These are phyloP conservation scores for Lagenorhynchus albirostris DNA, from an alignment of 2,113 vertebrate species.

Conservation along the genomic window DNA sequence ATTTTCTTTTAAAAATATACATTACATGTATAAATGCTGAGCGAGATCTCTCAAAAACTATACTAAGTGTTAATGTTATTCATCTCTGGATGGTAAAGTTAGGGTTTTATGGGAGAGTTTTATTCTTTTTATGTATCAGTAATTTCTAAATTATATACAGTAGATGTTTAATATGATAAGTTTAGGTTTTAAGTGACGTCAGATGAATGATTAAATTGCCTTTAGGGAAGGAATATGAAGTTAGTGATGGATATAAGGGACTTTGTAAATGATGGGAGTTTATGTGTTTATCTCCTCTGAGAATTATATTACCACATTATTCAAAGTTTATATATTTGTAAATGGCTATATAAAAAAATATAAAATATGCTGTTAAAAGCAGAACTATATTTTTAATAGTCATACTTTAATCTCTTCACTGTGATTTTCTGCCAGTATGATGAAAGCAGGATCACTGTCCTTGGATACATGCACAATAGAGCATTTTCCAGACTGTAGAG, in stretches of 20 bases:
- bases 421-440: constrained; percentile 42
- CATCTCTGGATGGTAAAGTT: background rate
- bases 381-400: constrained; percentile 1
- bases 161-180: background rate
- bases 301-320: background rate
- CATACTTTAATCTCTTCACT: constrained; percentile 23
- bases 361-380: background rate
- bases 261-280: background rate
- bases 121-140: background rate
- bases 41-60: background rate
- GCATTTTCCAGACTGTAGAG: background rate
- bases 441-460: constrained; percentile 43
- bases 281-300: constrained; percentile 6
- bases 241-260: background rate
- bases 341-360: background rate
- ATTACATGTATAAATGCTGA: background rate
- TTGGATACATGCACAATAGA: background rate
- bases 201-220: background rate
- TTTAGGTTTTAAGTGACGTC: background rate
- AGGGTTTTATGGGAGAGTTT: background rate
- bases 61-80: background rate
- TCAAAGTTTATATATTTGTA: background rate
- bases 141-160: background rate
- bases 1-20: background rate
- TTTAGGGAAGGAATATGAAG: background rate